phyloP scores from a whole-genome alignment of 2,113 vertebrate genomes.

The Collichthys lucidus region DNA sequence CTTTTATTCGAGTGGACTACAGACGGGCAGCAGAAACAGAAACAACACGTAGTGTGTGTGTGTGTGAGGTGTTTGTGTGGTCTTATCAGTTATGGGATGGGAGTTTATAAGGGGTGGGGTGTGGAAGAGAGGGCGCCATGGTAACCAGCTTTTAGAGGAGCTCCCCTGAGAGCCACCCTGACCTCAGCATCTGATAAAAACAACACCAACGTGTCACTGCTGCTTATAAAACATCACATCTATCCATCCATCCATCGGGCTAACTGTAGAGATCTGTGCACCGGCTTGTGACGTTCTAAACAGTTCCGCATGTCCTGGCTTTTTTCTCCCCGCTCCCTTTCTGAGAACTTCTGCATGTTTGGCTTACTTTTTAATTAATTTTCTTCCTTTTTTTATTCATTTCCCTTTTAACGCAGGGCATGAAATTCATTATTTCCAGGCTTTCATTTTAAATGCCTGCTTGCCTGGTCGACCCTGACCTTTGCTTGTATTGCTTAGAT shows the following conservation, averaged over 20 bases:
- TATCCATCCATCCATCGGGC: background rate
- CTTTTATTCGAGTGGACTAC: background rate
- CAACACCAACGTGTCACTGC: slow-evolving; percentile 23
- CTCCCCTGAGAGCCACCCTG: slow-evolving; percentile 54
- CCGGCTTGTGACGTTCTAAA: slow-evolving; percentile 9
- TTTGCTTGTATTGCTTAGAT: slow-evolving; percentile 72
- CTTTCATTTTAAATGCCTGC: slow-evolving; percentile 67
- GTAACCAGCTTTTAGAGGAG: slow-evolving; percentile 58
- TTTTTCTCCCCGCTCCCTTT: background rate
- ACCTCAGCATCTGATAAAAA: slow-evolving; percentile 64
- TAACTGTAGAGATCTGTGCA: slow-evolving; percentile 6
- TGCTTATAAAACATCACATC: slow-evolving; percentile 27
- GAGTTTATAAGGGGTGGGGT: slow-evolving; percentile 9
- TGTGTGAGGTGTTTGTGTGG: slow-evolving; percentile 35
- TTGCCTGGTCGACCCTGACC: slow-evolving; percentile 75
- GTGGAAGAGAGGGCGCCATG: slow-evolving; percentile 41
- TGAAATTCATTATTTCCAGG: slow-evolving; percentile 70
- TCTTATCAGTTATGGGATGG: slow-evolving; percentile 32
- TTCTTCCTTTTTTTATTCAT: slow-evolving; percentile 31
- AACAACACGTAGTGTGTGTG: slow-evolving; percentile 32
- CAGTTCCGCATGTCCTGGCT: background rate
- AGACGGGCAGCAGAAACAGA: background rate
- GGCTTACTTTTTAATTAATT: slow-evolving; percentile 60
- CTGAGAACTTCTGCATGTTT: slow-evolving; percentile 14
- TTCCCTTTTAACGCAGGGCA: slow-evolving; percentile 55